Evolutionary conservation across 2,797 vertebrate species (phyloP).

Genomic region (Psittacula derbiana): DNA sequence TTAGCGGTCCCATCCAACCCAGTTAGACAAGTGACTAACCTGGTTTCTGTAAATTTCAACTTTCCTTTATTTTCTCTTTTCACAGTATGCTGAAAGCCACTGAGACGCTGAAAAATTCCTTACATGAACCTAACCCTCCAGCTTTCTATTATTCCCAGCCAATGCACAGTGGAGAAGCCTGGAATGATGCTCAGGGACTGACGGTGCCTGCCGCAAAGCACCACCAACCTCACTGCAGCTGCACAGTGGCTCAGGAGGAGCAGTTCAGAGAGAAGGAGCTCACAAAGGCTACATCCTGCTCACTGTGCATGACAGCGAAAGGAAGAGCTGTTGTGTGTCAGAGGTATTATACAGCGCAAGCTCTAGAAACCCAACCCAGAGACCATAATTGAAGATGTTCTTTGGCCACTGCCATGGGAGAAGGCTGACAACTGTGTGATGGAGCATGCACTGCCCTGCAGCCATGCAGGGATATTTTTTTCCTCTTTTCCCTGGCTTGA

Average conservation of each 20-base stretch:
- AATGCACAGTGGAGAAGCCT: rapidly evolving
- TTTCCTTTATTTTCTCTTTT: neutral
- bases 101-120: neutral
- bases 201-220: rapidly evolving
- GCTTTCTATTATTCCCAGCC: neutral
- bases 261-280: neutral
- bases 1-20: neutral
- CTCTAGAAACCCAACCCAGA: neutral
- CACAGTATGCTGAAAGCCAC: neutral
- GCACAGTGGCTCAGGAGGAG: rapidly evolving
- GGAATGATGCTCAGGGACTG: rapidly evolving
- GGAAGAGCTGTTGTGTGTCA: neutral
- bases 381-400: neutral
- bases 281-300: neutral
- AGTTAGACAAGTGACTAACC: neutral
- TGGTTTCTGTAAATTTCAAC: neutral
- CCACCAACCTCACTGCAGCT: rapidly evolving
- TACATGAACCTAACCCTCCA: neutral
- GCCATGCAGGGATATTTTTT: neutral
- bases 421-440: neutral
- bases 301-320: rapidly evolving
- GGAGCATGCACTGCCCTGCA: neutral
- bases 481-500: neutral
- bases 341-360: neutral
- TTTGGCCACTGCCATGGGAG: neutral